phyloP scores from a whole-genome alignment of 1,140 invertebrate species.

The Chionoecetes opilio region DNA sequence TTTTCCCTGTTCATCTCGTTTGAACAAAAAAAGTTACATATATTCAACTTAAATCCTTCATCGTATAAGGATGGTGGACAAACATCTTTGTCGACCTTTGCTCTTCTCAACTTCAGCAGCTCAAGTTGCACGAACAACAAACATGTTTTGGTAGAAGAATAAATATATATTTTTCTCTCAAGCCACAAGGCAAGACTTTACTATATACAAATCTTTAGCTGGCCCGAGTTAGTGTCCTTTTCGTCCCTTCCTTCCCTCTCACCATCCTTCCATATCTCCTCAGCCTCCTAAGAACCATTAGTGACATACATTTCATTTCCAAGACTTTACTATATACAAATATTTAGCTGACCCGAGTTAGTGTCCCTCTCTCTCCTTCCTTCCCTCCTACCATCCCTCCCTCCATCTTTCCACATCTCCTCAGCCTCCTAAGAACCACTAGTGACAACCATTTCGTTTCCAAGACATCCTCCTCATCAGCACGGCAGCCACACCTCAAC shows the following conservation, averaged over 20 bases:
- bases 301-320: background rate
- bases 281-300: background rate
- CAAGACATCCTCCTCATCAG: conserved; percentile 22
- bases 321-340: background rate
- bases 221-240: background rate
- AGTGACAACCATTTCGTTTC: background rate
- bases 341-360: background rate
- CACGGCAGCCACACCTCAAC: conserved; percentile 15
- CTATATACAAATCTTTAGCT: background rate
- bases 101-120: background rate
- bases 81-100: background rate
- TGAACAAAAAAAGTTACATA: background rate
- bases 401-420: background rate
- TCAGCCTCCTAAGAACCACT: background rate
- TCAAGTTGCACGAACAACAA: background rate
- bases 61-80: background rate
- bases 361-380: background rate
- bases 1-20: background rate
- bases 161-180: background rate
- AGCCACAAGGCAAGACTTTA: background rate
- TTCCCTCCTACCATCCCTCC: background rate
- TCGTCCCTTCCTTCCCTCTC: background rate
- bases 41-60: background rate
- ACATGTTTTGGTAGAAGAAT: background rate
- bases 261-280: background rate